Base-by-base conservation (phyloP, 1,140 invertebrate genomes). In the Pectinophora gossypiella region DNA sequence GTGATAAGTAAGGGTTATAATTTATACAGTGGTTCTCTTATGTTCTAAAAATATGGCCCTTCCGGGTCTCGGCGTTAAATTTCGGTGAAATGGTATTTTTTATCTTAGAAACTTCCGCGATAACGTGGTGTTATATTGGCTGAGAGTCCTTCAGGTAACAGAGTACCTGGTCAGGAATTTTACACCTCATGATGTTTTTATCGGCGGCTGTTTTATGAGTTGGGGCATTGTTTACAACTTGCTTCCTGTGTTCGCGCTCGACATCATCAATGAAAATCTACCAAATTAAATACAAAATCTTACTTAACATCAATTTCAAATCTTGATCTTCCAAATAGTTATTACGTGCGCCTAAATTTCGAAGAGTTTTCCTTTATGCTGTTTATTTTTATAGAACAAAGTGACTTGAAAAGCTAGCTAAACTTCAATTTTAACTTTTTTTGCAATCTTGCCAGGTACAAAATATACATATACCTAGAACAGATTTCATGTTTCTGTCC, bases 191-290 rank as follows among this genome's bases (percentile, higher is more conserved):
- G 47, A 66, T 59, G 54, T 61, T 61, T n/a, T 51, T 57, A 55
- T 44, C 52, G 54, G 50, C 47, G 47, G 43, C 51, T 50, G 44
- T 70, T 76, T 73, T 63, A 72, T 59, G 62, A 73, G 50, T 64
- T 62, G 64, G 53, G 56, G 57, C 62, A 66, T 78, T 78, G 79
- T 85, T 83, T 83, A 78, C 69, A 78, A 73, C 52, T 78, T 72
- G 74, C 79, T 80, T 77, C 72, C 69, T 65, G 73, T 73, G 70
- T 71, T 71, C 70, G 69, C 62, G 64, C 63, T 62, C 54, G 62
- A 71, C 70, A 71, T 66, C 54, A 57, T 64, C 59, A 65, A 65
- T 69, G 42, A 67, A 62, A 32, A 32, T 32, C 2, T 32, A 2
- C 7, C 27, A 32, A 12, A n/a, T 32, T n/a, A n/a, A n/a, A n/a